phyloP scores from a whole-genome alignment of 2,888 invertebrate species.

The Chirona hameri region DNA sequence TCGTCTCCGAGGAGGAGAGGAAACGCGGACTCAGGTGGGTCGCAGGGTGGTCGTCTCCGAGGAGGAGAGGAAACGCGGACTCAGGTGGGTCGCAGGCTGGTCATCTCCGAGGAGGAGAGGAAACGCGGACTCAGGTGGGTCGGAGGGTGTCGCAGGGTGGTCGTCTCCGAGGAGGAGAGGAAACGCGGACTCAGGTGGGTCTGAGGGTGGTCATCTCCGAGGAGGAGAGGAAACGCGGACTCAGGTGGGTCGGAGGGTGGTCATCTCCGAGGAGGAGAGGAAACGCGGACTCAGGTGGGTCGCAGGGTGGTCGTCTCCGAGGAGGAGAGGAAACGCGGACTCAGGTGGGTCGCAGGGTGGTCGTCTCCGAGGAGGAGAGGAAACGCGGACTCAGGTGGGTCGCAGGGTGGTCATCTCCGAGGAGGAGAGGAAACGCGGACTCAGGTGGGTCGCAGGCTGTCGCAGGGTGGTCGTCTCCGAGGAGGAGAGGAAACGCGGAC shows the following conservation, averaged over 20 bases:
- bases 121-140: conserved; percentile 54
- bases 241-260: conserved; percentile 53
- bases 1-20: conserved; percentile 58
- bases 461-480: conserved; percentile 65
- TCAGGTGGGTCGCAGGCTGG: conserved; percentile 54
- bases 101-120: conserved; percentile 58
- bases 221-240: conserved; percentile 57
- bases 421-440: conserved; percentile 57
- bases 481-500: conserved; percentile 57
- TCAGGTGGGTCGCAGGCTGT: conserved; percentile 42
- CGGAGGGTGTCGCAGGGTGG: too few relatives aligned
- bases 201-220: conserved; percentile 65
- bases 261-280: conserved; percentile 58
- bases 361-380: conserved; percentile 58
- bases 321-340: conserved; percentile 57
- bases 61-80: conserved; percentile 57
- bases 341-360: conserved; percentile 54
- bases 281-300: conserved; percentile 54
- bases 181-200: conserved; percentile 54
- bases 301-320: conserved; percentile 64
- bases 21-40: conserved; percentile 54
- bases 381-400: conserved; percentile 54
- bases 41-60: conserved; percentile 64
- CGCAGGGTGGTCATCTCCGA: conserved; percentile 64
- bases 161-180: conserved; percentile 58